Base-by-base conservation (phyloP, 1,140 invertebrate genomes). In the Ectropis grisescens region DNA sequence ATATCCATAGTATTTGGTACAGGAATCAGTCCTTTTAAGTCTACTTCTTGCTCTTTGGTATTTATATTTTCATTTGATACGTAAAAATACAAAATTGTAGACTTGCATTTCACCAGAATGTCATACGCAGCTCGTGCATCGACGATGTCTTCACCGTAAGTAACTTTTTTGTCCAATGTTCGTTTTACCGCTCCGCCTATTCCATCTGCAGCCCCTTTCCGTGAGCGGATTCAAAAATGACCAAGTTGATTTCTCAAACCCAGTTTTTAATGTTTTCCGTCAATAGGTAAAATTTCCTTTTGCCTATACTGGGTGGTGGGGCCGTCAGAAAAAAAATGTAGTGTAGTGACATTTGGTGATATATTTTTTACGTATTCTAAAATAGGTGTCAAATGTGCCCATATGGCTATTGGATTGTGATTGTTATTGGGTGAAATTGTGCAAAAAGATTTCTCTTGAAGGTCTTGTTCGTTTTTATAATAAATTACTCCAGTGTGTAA, bases 191-290 rank as follows among this genome's bases (percentile, higher is more conserved):
- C 31, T 2, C 44, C 44, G 11, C 44, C 44, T 11, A 53, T 30
- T n/a, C 49, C 49, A 47, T 47, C 41, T 9, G 44, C 49, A 1
- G 49, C 6, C 49, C 44, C 28, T 53, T 53, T 0, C 49, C 49
- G 22, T 53, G 49, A 2, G 37, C 25, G 0, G 41, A 33, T 38
- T 53, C 49, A 40, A 44, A 26, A 44, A 53, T 7, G 29, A 29
- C 49, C 44, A 53, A 1, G 37, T 44, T 1, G 13, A 19, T 12
- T 31, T 5, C 24, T 9, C 16, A 34, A 27, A 9, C 16, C 25
- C 9, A 9, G 27, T 13, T 4, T 22, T 28, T 3, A 4, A 19
- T 8, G 12, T 11, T 14, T 19, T 45, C 34, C 2, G 10, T 24
- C 12, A 51, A 37, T 3, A 45, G 10, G 15, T 24, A 45, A 45